Evolutionary conservation across 2,888 invertebrate species (phyloP).

Genomic region (Agrenia bidenticulata): DNA sequence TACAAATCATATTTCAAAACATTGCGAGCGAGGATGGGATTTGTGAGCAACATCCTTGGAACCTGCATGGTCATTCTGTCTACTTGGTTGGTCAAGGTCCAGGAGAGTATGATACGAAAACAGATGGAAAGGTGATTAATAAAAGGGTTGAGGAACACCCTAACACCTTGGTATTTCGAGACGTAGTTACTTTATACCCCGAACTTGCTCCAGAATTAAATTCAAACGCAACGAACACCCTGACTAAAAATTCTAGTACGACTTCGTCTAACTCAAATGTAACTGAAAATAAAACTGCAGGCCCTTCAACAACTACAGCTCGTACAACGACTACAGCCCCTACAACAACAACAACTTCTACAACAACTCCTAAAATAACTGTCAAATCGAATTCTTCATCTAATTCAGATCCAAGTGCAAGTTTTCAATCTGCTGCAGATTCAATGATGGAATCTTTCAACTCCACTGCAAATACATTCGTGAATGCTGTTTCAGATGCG

Average conservation of each 20-base stretch:
- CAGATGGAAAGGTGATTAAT: not conserved
- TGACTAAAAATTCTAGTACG: slow-evolving; percentile 18
- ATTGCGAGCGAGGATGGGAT: slow-evolving; percentile 33
- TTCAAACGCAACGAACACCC: slow-evolving; percentile 19
- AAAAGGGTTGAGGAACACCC: not conserved
- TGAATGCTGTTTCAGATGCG: too few relatives aligned
- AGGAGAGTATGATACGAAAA: slow-evolving; percentile 7
- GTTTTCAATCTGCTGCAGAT: too few relatives aligned
- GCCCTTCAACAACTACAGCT: too few relatives aligned
- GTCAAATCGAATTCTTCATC: not conserved
- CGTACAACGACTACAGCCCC: too few relatives aligned
- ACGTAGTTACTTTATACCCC: slow-evolving; percentile 16
- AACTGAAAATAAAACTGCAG: too few relatives aligned
- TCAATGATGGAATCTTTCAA: not conserved
- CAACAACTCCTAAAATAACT: too few relatives aligned
- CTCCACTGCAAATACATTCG: not conserved
- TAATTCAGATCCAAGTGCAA: not conserved
- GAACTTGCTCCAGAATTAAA: not conserved
- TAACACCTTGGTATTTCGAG: slow-evolving; percentile 5
- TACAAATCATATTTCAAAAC: slow-evolving; percentile 43
- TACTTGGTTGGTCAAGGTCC: slow-evolving; percentile 22
- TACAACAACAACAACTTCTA: too few relatives aligned
- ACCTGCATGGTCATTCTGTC: slow-evolving; percentile 18
- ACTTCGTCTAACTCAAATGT: not conserved
- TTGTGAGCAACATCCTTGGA: slow-evolving; percentile 29